These are phyloP conservation scores for Orestias chungarensis DNA, from an alignment of 2,797 vertebrate species.

Conservation along the genomic window DNA sequence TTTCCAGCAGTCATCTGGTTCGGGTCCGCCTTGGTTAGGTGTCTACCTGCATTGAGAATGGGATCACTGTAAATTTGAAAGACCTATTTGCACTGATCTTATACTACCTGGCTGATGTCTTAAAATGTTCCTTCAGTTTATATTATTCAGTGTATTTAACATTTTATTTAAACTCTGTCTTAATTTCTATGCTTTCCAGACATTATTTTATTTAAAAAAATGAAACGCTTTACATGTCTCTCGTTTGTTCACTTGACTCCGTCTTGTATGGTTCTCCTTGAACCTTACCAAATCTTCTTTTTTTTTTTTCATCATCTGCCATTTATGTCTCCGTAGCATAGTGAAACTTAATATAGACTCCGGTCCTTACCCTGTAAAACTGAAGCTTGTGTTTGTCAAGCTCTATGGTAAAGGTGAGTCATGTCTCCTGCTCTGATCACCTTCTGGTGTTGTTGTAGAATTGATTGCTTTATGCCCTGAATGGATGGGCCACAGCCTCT, in stretches of 20 bases:
- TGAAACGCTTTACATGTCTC: too few species aligned
- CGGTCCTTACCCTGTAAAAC: neutral
- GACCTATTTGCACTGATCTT: too few species aligned
- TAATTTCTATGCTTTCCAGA: too few species aligned
- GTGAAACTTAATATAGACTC: neutral
- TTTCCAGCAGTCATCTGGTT: too few species aligned
- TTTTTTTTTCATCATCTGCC: neutral
- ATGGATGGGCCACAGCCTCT: slow-evolving; percentile 33
- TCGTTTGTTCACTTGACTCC: neutral
- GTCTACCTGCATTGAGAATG: too few species aligned
- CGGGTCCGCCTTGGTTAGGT: too few species aligned
- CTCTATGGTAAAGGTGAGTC: slow-evolving; percentile 40
- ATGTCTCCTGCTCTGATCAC: slow-evolving; percentile 35
- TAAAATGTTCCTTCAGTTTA: too few species aligned
- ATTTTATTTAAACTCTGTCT: too few species aligned
- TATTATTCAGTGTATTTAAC: too few species aligned
- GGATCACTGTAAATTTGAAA: too few species aligned
- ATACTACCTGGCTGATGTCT: too few species aligned
- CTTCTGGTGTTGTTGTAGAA: slow-evolving; percentile 16
- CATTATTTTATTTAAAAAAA: too few species aligned
- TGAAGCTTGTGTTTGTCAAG: neutral
- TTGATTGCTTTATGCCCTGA: slow-evolving; percentile 31
- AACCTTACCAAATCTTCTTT: neutral
- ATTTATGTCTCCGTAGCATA: neutral
- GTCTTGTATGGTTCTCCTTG: neutral